These are phyloP conservation scores for Drosophila murphyi DNA, from an alignment of 1,140 invertebrate species.

Conservation along the genomic window DNA sequence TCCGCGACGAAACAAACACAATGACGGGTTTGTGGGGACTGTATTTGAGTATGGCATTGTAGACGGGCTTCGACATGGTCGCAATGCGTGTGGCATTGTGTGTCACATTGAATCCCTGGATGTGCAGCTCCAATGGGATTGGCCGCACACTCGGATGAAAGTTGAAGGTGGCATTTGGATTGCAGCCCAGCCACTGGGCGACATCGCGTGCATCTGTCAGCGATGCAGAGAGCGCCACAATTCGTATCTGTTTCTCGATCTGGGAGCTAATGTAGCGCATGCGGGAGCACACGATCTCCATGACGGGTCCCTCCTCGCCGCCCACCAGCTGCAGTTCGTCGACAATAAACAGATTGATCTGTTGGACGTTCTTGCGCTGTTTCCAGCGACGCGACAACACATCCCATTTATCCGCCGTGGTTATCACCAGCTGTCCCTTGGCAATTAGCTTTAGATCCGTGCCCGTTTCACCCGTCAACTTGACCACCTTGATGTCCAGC, in stretches of 20 bases:
- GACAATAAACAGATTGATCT: constrained; percentile 98
- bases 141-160: constrained; percentile 99
- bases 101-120: constrained; percentile 98
- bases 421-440: constrained; percentile 97
- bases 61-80: constrained; percentile 99
- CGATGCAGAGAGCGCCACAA: constrained; percentile 97
- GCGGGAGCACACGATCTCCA: constrained; percentile 98
- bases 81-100: constrained; percentile 97
- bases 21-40: constrained; percentile 95
- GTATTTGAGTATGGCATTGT: constrained; percentile 96
- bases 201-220: constrained; percentile 98
- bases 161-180: constrained; percentile 97
- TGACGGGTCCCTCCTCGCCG: constrained; percentile 95
- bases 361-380: constrained; percentile 98
- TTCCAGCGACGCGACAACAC: constrained; percentile 99
- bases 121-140: constrained; percentile 96
- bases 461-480: constrained; percentile 98
- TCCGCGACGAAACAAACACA: constrained; percentile 98
- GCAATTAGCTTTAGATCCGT: constrained; percentile 97
- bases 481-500: constrained; percentile 89
- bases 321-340: constrained; percentile 98
- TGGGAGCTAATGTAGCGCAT: constrained; percentile 99
- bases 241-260: constrained; percentile 96
- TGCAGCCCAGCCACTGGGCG: constrained; percentile 98
- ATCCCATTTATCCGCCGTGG: constrained; percentile 99